A percentile compares a stretch with the other conserved stretches of the same genome.
Evolutionary conservation across 2,113 vertebrate species (phyloP).

Genomic region (Anthoscopus minutus): DNA sequence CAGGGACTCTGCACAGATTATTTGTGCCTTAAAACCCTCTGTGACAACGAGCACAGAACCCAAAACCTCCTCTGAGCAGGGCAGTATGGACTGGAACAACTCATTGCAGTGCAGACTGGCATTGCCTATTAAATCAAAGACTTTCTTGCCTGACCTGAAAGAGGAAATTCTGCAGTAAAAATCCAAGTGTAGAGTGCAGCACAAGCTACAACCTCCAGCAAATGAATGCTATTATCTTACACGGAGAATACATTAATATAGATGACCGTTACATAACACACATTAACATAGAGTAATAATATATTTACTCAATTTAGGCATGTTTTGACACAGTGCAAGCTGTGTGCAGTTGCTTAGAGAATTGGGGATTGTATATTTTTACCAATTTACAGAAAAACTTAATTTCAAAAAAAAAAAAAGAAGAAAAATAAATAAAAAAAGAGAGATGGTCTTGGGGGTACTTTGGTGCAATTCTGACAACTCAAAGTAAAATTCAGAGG

Average conservation of each 20-base stretch:
- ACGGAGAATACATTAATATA: conserved; percentile 30
- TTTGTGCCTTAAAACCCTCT: background rate
- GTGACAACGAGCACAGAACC: background rate
- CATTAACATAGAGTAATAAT: conserved; percentile 41
- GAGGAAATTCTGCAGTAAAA: background rate
- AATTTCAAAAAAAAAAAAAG: background rate
- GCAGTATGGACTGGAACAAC: background rate
- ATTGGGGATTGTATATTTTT: conserved; percentile 2
- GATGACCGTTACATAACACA: conserved; percentile 51
- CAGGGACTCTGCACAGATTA: background rate
- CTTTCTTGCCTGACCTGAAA: background rate
- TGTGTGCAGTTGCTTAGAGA: conserved; percentile 40
- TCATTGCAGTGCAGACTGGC: background rate
- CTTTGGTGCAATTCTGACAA: background rate
- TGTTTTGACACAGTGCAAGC: conserved; percentile 55
- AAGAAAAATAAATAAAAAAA: background rate
- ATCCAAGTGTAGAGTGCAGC: background rate
- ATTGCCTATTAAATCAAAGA: background rate
- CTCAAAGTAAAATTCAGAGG: background rate
- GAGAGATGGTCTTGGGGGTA: background rate
- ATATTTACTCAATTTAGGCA: conserved; percentile 52
- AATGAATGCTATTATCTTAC: conserved; percentile 7
- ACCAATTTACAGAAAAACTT: background rate
- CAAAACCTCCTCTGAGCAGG: background rate
- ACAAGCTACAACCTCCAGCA: background rate